Percentiles rank a stretch among this genome's conserved stretches.
Conservation (phyloP, 1,140 invertebrate species). For the Drosophila athabasca region DNA sequence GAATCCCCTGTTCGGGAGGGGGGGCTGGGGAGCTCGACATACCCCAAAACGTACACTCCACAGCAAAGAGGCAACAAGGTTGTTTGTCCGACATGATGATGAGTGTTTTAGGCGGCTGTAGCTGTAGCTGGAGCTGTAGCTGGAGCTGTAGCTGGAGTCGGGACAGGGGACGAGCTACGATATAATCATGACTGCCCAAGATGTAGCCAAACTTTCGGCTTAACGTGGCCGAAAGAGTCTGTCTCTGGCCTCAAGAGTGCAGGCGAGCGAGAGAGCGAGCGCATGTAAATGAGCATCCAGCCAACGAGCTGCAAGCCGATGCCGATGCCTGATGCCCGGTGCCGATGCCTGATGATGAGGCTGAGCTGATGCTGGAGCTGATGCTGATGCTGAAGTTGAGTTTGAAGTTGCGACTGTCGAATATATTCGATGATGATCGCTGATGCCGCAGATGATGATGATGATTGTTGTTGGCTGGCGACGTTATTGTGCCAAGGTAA, state of each 20-base stretch:
- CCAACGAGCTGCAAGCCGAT: conserved; percentile 5
- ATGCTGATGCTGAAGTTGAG: background rate
- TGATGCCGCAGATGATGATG: conserved; percentile 23
- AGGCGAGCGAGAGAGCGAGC: conserved; percentile 40
- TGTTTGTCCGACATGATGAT: conserved; percentile 80
- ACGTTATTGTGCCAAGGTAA: conserved; percentile 81
- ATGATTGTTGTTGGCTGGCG: conserved; percentile 33
- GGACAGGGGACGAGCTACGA: conserved; percentile 20
- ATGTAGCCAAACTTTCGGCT: conserved; percentile 66
- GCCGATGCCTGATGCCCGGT: conserved; percentile 7
- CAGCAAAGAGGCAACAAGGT: conserved; percentile 71
- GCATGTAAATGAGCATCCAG: conserved; percentile 68
- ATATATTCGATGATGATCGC: conserved; percentile 43
- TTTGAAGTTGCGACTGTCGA: conserved; percentile 64
- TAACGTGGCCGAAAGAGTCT: conserved; percentile 19
- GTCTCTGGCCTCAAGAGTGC: conserved; percentile 38
- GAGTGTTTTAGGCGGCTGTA: conserved; percentile 75
- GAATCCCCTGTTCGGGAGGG: no score
- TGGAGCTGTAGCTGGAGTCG: background rate
- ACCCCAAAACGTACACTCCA: conserved; percentile 30
- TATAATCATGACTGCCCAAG: conserved; percentile 76
- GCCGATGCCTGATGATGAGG: conserved; percentile 1
- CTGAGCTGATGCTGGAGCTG: background rate
- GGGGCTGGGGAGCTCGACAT: background rate
- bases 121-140: background rate